Conservation (phyloP, 1,140 invertebrate genomes). For the Brachionus plicatilis region DNA sequence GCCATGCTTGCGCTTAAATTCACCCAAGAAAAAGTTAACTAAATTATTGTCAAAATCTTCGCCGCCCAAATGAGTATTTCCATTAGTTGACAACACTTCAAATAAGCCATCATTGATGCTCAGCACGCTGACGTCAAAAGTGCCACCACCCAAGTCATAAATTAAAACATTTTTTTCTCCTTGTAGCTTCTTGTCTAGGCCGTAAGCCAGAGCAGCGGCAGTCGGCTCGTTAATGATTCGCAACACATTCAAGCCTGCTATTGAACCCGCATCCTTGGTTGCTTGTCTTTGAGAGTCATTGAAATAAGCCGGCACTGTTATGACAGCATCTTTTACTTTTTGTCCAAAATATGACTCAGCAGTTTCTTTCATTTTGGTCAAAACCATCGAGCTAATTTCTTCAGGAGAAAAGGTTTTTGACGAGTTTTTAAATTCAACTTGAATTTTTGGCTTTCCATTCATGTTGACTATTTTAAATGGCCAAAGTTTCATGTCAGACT, state of each 20-base stretch:
- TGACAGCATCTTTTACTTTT: constrained; percentile 61
- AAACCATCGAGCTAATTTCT: constrained; percentile 78
- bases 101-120: constrained; percentile 41
- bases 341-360: constrained; percentile 94
- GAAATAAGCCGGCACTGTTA: constrained; percentile 56
- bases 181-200: constrained; percentile 54
- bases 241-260: constrained; percentile 60
- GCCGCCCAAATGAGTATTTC: constrained; percentile 43
- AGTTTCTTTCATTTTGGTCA: constrained; percentile 83
- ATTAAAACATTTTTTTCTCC: constrained; percentile 49
- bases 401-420: constrained; percentile 80
- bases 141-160: constrained; percentile 46
- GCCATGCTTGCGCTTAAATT: constrained; percentile 47
- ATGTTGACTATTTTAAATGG: constrained; percentile 62
- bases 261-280: constrained; percentile 60
- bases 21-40: constrained; percentile 46
- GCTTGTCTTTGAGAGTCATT: constrained; percentile 59
- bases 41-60: constrained; percentile 50
- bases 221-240: constrained; percentile 57
- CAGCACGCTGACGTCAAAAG: constrained; percentile 41
- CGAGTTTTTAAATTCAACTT: constrained; percentile 76
- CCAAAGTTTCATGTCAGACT: constrained; percentile 87
- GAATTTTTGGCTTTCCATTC: constrained; percentile 65
- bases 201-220: constrained; percentile 58
- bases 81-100: constrained; percentile 41